Conservation (phyloP, 2,113 vertebrate species). For the Solea senegalensis region DNA sequence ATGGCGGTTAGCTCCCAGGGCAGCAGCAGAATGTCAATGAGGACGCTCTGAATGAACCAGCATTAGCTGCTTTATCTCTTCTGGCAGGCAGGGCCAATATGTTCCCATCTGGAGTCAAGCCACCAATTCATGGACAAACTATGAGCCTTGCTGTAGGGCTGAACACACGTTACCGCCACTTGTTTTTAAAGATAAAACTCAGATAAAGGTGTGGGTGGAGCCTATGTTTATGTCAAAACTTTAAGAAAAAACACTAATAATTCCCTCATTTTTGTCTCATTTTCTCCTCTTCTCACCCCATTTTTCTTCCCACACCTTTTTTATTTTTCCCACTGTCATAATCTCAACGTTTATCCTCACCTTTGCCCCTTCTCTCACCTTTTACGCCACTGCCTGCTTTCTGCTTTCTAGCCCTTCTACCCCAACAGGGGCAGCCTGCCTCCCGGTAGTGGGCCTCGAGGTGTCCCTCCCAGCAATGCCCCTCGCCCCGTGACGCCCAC, state of each 20-base stretch:
- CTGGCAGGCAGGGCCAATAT: conserved; percentile 54
- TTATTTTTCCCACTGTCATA: not conserved
- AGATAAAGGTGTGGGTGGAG: not conserved
- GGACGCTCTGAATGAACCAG: conserved; percentile 63
- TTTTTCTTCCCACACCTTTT: not conserved
- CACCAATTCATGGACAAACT: conserved; percentile 49
- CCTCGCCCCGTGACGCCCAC: conserved; percentile 90
- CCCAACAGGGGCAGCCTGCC: conserved; percentile 86
- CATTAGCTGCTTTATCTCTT: conserved; percentile 66
- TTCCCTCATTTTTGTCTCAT: not conserved
- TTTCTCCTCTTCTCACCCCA: not conserved
- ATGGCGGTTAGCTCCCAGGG: conserved; percentile 40
- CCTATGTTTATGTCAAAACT: conserved; percentile 15
- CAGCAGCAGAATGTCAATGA: conserved; percentile 73
- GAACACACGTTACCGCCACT: conserved; percentile 13
- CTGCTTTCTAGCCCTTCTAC: conserved; percentile 89
- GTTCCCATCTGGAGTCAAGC: conserved; percentile 54
- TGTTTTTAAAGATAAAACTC: conserved; percentile 22
- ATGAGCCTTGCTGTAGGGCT: conserved; percentile 27
- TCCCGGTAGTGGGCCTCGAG: conserved; percentile 85
- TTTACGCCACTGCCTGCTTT: conserved; percentile 28
- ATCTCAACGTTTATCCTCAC: not conserved
- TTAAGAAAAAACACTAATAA: conserved; percentile 15
- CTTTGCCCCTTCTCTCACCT: not conserved
- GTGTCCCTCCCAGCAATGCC: conserved; percentile 87